These are phyloP conservation scores for Gobio gobio DNA, from an alignment of 2,113 vertebrate species.

Conservation along the genomic window DNA sequence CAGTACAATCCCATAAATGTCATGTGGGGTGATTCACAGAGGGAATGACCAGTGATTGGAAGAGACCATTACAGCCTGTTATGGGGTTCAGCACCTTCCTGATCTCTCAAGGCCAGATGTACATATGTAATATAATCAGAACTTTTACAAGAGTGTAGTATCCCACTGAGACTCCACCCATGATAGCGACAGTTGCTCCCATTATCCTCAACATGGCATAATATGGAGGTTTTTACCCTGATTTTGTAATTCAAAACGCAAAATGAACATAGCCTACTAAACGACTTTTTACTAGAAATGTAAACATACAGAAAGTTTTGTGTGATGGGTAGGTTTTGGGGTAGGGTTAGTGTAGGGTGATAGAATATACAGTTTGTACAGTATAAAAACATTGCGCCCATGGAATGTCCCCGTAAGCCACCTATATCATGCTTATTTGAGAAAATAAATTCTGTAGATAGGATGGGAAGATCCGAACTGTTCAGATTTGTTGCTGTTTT, in stretches of 20 bases:
- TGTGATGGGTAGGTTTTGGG: too few relatives aligned
- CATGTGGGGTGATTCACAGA: slow-evolving; percentile 18
- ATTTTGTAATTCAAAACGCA: too few relatives aligned
- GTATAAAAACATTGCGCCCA: too few relatives aligned
- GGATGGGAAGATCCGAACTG: background rate
- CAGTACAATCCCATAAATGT: slow-evolving; percentile 29
- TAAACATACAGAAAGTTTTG: too few relatives aligned
- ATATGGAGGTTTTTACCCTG: background rate
- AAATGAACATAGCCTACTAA: too few relatives aligned
- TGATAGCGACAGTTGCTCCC: background rate
- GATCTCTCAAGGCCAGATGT: background rate
- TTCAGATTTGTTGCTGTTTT: background rate
- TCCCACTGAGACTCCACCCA: background rate
- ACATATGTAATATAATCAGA: slow-evolving; percentile 31
- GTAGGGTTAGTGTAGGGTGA: too few relatives aligned
- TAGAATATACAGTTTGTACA: too few relatives aligned
- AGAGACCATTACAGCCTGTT: background rate
- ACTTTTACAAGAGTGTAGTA: slow-evolving; percentile 24
- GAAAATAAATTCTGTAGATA: too few relatives aligned
- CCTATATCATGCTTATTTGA: too few relatives aligned
- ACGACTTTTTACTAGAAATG: too few relatives aligned
- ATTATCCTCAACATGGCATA: background rate
- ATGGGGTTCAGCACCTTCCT: slow-evolving; percentile 3
- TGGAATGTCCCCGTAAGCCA: too few relatives aligned
- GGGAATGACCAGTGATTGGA: slow-evolving; percentile 10